Evolutionary conservation across 2,888 invertebrate species (phyloP), one percentile per base, ranked within the genome.

Genomic region (Xestoiulus laeticollis): DNA sequence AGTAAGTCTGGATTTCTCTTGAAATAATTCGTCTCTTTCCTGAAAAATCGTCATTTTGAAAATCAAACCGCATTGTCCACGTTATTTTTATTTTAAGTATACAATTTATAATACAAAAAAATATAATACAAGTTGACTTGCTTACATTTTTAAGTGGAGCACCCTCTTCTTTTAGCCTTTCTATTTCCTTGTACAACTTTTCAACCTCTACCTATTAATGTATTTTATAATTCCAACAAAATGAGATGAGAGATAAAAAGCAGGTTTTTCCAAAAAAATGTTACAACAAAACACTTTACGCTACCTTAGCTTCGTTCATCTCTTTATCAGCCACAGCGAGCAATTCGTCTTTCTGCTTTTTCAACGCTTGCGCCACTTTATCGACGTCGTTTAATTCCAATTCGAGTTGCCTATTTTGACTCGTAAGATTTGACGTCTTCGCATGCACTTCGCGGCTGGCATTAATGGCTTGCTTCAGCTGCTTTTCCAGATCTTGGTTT

Each of bases 231-330:
- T 1, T 83, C 16, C 14, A 83, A n/a, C 33, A 83, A 2, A 38
- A 38, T 38, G 33, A 38, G 2, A 38, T 38, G 33, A 38, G 6
- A 38, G 2, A 2, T 38, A 38, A 2, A 38, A 19, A 19, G 19
- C n/a, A n/a, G n/a, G n/a, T n/a, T n/a, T n/a, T n/a, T n/a, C n/a
- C n/a, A n/a, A n/a, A n/a, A n/a, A n/a, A 6, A 38, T 38, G 2
- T 38, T 38, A 38, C 6, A 38, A 85, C 14, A 85, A 22, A 44
- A 86, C 22, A 43, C n/a, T 44, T 48, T 8, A 32, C 2, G 12
- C 8, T 43, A 87, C 87, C 83, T 87, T 87, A 8, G 87, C 87
- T 22, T 87, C 87, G 19, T 83, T 83, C 87, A 87, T 87, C 22
- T 87, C 87, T 32, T 83, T 87, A 83, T 87, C 87, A 44, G 87